These are phyloP conservation scores for Silurus aristotelis DNA, from an alignment of 2,797 vertebrate species.

Conservation along the genomic window DNA sequence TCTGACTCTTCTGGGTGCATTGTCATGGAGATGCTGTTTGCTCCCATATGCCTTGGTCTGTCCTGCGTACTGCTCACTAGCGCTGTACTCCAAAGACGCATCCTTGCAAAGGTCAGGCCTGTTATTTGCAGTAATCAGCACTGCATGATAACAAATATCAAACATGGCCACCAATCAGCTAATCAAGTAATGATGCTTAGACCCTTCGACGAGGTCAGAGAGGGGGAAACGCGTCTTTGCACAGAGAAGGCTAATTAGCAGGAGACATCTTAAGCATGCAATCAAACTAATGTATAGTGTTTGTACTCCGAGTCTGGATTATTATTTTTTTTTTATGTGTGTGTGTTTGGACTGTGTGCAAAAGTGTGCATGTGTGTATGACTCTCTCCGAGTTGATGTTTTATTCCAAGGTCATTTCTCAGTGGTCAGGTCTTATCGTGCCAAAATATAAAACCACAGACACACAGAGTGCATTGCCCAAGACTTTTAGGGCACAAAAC, in stretches of 20 bases:
- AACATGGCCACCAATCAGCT: conserved; percentile 54
- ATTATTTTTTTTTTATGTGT: conserved; percentile 3
- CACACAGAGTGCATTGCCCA: neutral
- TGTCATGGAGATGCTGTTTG: conserved; percentile 28
- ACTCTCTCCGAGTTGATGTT: conserved; percentile 39
- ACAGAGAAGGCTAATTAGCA: conserved; percentile 52
- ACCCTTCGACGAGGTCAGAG: conserved; percentile 48
- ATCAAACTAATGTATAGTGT: conserved; percentile 54
- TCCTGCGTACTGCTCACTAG: conserved; percentile 10
- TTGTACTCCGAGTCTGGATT: neutral
- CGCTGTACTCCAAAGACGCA: conserved; percentile 30
- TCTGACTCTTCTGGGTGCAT: conserved; percentile 17
- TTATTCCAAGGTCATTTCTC: conserved; percentile 42
- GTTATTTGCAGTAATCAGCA: conserved; percentile 52
- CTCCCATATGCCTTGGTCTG: conserved; percentile 10
- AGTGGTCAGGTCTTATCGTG: conserved; percentile 20
- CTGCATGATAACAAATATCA: conserved; percentile 53
- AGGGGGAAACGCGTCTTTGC: conserved; percentile 34
- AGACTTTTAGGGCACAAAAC: conserved; percentile 13
- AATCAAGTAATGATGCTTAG: conserved; percentile 58
- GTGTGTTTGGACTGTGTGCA: neutral
- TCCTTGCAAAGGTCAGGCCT: conserved; percentile 44
- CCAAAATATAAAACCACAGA: conserved; percentile 34
- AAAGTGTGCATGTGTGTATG: conserved; percentile 15
- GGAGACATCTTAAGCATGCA: conserved; percentile 45